These are phyloP conservation scores for Ammodytes dubius DNA, from an alignment of 2,113 vertebrate genomes.

Conservation along the genomic window DNA sequence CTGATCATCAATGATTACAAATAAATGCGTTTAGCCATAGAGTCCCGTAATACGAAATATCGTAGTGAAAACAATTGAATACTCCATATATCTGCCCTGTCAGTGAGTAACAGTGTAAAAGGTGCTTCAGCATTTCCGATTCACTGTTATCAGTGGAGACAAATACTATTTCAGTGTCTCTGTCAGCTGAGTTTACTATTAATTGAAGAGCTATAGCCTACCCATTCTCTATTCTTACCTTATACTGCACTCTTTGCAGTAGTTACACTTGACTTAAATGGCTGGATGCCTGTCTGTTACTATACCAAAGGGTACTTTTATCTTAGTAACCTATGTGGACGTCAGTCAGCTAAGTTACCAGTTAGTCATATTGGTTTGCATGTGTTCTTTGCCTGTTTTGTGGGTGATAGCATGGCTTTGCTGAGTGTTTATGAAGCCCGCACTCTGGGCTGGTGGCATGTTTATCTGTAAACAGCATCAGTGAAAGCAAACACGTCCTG, in stretches of 20 bases:
- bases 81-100: neutral
- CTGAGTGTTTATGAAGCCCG: constrained; percentile 70
- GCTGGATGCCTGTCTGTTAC: neutral
- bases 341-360: neutral
- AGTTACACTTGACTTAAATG: neutral
- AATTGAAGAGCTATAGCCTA: neutral
- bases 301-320: neutral
- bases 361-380: constrained; percentile 29
- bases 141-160: neutral
- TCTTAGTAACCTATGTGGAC: constrained; percentile 13
- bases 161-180: neutral
- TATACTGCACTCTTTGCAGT: neutral
- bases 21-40: neutral
- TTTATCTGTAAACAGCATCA: constrained; percentile 76
- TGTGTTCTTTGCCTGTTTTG: constrained; percentile 42
- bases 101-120: neutral
- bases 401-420: constrained; percentile 44
- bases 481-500: constrained; percentile 64
- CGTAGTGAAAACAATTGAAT: neutral
- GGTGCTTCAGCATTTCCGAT: neutral
- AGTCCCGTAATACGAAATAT: too few relatives aligned
- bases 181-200: neutral
- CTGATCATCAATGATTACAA: neutral
- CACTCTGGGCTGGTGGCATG: constrained; percentile 45
- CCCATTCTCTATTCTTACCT: neutral